Percentiles rank a stretch among this genome's conserved stretches.
Evolutionary conservation across 2,888 invertebrate genomes (phyloP).

Genomic region (Drosophila cognata): DNA sequence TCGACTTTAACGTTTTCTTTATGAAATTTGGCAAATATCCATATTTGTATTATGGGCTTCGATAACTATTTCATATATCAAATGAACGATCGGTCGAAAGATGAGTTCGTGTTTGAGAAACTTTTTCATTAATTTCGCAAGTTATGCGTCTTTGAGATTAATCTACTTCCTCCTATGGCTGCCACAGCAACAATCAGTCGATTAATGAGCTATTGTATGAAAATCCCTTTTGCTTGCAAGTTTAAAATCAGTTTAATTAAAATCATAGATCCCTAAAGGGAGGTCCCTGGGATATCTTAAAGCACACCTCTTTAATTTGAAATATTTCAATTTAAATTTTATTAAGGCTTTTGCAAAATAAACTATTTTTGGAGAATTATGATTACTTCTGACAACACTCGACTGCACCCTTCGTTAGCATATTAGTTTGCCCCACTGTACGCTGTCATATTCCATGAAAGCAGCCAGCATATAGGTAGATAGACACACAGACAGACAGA

Average conservation of each 20-base stretch:
- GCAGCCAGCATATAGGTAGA: conserved; percentile 30
- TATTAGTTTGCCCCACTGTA: conserved; percentile 33
- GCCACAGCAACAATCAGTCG: neutral
- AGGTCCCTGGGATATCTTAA: neutral
- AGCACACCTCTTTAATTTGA: neutral
- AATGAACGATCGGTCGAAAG: no score
- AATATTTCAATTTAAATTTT: neutral
- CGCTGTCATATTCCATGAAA: conserved; percentile 38
- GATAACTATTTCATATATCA: no score
- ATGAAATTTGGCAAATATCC: neutral
- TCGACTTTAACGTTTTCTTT: no score
- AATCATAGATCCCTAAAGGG: neutral
- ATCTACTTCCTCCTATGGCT: neutral
- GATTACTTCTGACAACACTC: neutral
- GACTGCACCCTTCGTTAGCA: neutral
- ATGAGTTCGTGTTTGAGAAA: no score
- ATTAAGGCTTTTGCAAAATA: neutral
- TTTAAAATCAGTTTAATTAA: neutral
- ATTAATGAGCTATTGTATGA: no score
- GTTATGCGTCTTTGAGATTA: neutral
- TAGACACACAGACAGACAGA: conserved; percentile 10
- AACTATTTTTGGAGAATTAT: neutral
- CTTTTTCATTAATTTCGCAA: no score
- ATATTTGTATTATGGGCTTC: neutral
- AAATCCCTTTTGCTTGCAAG: no score